Conservation (phyloP, 1,140 invertebrate genomes). For the Drosophila bocki region DNA sequence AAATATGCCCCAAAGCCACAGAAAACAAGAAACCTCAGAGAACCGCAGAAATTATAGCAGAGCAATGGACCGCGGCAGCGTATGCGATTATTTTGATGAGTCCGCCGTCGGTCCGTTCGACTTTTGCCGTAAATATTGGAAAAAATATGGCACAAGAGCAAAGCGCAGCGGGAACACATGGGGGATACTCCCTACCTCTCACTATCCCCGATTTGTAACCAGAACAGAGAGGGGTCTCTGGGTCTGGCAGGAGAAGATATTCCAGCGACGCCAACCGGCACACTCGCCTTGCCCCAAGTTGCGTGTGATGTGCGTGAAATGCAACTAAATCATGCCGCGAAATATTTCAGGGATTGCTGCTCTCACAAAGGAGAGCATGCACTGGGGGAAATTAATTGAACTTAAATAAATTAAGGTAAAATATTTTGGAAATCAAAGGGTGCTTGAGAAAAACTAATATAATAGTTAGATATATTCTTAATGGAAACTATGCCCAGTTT, state of each 20-base stretch:
- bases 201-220: slow-evolving; percentile 10
- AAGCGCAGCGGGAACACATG: slow-evolving; percentile 42
- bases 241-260: slow-evolving; percentile 51
- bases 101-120: slow-evolving; percentile 51
- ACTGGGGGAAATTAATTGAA: slow-evolving; percentile 36
- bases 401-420: too few relatives aligned
- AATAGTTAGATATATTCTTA: neutral
- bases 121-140: slow-evolving; percentile 71
- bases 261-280: slow-evolving; percentile 57
- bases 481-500: neutral
- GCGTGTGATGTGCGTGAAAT: slow-evolving; percentile 80
- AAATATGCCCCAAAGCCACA: slow-evolving; percentile 34
- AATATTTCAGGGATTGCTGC: slow-evolving; percentile 78
- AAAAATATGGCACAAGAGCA: slow-evolving; percentile 67
- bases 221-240: slow-evolving; percentile 21
- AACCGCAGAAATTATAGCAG: slow-evolving; percentile 35
- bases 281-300: slow-evolving; percentile 61
- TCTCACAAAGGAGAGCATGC: slow-evolving; percentile 34
- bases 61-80: slow-evolving; percentile 36
- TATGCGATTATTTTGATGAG: slow-evolving; percentile 70
- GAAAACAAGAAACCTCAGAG: slow-evolving; percentile 11
- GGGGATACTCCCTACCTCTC: slow-evolving; percentile 1
- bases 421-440: too few relatives aligned
- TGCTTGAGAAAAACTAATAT: neutral
- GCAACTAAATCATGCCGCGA: slow-evolving; percentile 81